Base-by-base conservation (phyloP, 1,140 invertebrate species). In the Halesus radiatus region DNA sequence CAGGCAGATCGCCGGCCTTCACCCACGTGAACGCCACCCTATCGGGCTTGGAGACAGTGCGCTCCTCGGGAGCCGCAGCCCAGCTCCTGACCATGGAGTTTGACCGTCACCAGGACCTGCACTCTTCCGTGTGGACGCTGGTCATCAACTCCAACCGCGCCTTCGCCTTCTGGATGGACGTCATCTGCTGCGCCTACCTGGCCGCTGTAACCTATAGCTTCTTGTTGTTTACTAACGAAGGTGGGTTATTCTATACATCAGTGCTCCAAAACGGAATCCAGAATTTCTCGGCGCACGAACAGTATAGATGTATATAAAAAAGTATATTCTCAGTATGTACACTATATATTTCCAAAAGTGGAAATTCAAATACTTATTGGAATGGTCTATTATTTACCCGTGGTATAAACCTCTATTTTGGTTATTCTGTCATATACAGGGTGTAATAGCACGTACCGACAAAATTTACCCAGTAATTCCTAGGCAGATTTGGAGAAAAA, bases 1-100 rank as follows among this genome's bases (percentile, higher is more conserved):
- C 84, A 95, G 94, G 93, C 68, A 90, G 93, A 78, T 94, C 94
- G 84, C 97, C 96, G 29, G 93, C 97, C 2, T 96, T 96, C 84
- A 96, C 96, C 50, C 95, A 97, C 84, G 90, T 97, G 0, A 94
- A 93, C 70, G 92, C 95, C 3, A 95, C 95, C 0, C 86, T 97
- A 13, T 92, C 93, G 83, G 96, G 96, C 0, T 86, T 98, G 1
- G 91, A 93, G n/a, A 97, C 96, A 0, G 95, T 98, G 53, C 88
- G 96, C 75, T 94, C 96, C 6, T 92, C 93, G 53, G 88, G 92
- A 16, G 88, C 90, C 2, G 90, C 95, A 84, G 86, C 87, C 75
- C 81, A 86, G 8, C 90, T 92, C 20, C 90, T 98, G 77, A 91
- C 92, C 68, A 85, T 84, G 5, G 92, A 93, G 82, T 93, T 93